phyloP scores from a whole-genome alignment of 2,888 invertebrate genomes.

The Phyllotreta cruciferae region DNA sequence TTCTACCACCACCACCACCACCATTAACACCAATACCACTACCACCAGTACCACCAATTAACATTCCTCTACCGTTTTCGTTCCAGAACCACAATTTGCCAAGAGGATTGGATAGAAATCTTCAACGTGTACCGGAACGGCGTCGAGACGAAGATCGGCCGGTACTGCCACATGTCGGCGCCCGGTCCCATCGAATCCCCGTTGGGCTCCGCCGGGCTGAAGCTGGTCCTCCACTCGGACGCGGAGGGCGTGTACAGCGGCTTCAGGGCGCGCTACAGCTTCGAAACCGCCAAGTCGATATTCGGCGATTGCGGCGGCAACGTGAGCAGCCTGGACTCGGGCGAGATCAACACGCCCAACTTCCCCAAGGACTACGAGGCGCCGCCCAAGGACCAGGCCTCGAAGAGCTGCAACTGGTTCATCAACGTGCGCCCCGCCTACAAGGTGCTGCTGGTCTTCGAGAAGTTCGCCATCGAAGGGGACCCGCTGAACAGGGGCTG shows the following conservation, averaged over 20 bases:
- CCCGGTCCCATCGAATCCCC: slow-evolving; percentile 96
- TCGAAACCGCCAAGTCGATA: slow-evolving; percentile 85
- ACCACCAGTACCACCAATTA: too few species aligned
- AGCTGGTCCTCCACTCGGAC: slow-evolving; percentile 89
- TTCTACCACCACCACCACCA: too few species aligned
- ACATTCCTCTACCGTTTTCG: not conserved
- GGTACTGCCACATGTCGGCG: slow-evolving; percentile 89
- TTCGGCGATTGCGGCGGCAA: slow-evolving; percentile 94
- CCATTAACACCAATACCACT: too few species aligned
- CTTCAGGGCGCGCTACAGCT: slow-evolving; percentile 94
- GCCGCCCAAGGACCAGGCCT: slow-evolving; percentile 78
- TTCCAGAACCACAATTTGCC: slow-evolving; percentile 75
- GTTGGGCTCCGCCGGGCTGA: slow-evolving; percentile 85
- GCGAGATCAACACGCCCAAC: slow-evolving; percentile 86
- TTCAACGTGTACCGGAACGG: slow-evolving; percentile 88
- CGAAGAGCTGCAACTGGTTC: slow-evolving; percentile 96
- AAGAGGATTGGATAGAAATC: slow-evolving; percentile 94
- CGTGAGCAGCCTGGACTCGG: slow-evolving; percentile 83
- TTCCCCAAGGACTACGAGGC: slow-evolving; percentile 91
- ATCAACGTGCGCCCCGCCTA: slow-evolving; percentile 87
- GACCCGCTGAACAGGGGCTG: slow-evolving; percentile 91
- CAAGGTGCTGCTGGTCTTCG: slow-evolving; percentile 89
- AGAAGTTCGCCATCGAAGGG: slow-evolving; percentile 93
- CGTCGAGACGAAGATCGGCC: slow-evolving; percentile 83
- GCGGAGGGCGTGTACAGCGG: slow-evolving; percentile 88